Base-by-base conservation (phyloP, 2,888 invertebrate genomes). In the Polymixis lichenea region DNA sequence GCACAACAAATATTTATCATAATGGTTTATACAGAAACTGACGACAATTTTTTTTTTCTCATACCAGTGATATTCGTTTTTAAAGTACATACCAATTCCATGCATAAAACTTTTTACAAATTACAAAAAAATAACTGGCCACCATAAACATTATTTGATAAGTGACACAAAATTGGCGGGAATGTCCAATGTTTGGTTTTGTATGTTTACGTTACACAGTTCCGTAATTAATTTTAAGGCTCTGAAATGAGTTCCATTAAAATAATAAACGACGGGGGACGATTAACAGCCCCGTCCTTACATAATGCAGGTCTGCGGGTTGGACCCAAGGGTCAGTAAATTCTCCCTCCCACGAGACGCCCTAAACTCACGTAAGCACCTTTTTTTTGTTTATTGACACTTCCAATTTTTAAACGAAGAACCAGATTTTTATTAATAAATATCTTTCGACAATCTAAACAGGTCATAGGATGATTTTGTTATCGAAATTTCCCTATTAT, bases 161-260 rank as follows among this genome's bases (percentile, higher is more conserved):
- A 22, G 17, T 72, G 25, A 19, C 46, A 49, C 15, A 17, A 53
- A 80, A 72, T 72, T 77, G 55, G 60, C 68, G 83, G 72, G 66
- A 73, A 66, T 61, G 13, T 55, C 15, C 11, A 72, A 19, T 68
- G 28, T 58, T 49, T 67, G 19, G 28, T 69, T 60, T 32, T n/a
- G 32, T 28, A 78, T 53, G 28, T 78, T 69, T 61, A 28, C 17
- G 43, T 53, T 51, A 67, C 11, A n/a, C 17, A 32, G 17, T 72
- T 58, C 51, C n/a, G 53, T 58, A 43, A 69, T 60, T 43, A 49
- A 65, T 56, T 72, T 72, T 25, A 68, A 62, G 62, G 66, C 65
- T 83, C n/a, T n/a, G n/a, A n/a, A n/a, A 87, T 79, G 67, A 80
- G 72, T 80, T 82, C 80, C 75, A 86, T 83, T 86, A 78, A 80